These are phyloP conservation scores for Taxidea taxus DNA, from an alignment of 2,113 vertebrate genomes.

Conservation along the genomic window DNA sequence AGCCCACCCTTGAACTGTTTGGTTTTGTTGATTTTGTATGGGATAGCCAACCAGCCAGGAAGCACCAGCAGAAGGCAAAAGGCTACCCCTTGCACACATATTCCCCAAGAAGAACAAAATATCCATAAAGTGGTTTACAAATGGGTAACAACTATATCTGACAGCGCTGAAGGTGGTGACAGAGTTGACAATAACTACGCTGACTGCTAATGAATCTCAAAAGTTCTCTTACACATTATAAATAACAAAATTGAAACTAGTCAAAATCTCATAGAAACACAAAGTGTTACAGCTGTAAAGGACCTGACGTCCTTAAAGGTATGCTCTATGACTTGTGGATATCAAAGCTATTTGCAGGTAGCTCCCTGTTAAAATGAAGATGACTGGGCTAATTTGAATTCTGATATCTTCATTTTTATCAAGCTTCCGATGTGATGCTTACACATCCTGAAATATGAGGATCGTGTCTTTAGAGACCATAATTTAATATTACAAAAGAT, in stretches of 20 bases:
- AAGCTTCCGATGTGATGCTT: background rate
- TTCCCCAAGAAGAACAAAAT: background rate
- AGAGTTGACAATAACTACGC: background rate
- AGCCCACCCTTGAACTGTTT: background rate
- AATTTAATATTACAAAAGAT: conserved; percentile 19
- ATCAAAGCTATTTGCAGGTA: background rate
- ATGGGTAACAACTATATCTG: background rate
- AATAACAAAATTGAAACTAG: background rate
- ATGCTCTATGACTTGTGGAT: background rate
- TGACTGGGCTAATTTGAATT: background rate
- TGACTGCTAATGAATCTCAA: background rate
- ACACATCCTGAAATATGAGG: background rate
- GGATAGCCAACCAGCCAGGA: background rate
- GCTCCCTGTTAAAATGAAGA: background rate
- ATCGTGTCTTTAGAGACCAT: background rate
- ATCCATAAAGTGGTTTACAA: conserved; percentile 18
- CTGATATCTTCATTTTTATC: conserved; percentile 19
- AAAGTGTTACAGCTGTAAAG: background rate
- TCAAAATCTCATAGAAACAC: background rate
- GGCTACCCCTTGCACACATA: background rate
- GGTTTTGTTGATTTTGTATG: conserved; percentile 5
- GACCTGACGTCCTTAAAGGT: background rate
- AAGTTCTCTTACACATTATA: background rate
- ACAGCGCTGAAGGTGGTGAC: background rate
- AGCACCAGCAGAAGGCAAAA: background rate